Conservation (phyloP, 53 echinoderm and acorn worm genomes). For the Paracentrotus lividus region DNA sequence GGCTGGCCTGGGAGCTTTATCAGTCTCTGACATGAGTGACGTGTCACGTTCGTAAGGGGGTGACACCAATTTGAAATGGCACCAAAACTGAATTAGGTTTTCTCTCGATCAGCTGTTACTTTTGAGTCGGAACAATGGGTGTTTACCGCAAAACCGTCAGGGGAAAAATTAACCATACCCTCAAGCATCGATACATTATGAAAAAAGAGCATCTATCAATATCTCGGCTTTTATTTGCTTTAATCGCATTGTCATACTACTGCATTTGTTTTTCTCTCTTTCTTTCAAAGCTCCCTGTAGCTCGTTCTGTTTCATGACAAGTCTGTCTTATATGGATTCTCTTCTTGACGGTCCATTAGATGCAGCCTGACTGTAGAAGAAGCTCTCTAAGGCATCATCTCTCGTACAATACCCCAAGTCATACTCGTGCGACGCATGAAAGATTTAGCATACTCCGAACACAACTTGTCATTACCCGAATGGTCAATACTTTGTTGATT, state of each 20-base stretch:
- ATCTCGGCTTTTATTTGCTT: constrained; percentile 25
- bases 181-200: constrained; percentile 25
- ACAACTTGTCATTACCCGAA: too few relatives aligned
- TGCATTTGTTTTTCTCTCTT: constrained; percentile 31
- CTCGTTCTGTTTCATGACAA: constrained; percentile 10
- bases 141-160: constrained; percentile 70
- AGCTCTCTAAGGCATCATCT: neutral
- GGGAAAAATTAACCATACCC: constrained; percentile 59
- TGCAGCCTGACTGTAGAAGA: constrained; percentile 1
- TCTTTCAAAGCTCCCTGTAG: neutral
- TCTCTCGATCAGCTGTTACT: constrained; percentile 54
- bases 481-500: too few relatives aligned
- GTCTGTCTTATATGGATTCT: constrained; percentile 21
- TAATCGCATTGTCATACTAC: constrained; percentile 32
- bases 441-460: too few relatives aligned
- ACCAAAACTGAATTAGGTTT: neutral
- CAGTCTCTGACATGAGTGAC: neutral
- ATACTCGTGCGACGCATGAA: too few relatives aligned
- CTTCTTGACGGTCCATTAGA: constrained; percentile 14
- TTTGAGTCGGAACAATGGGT: constrained; percentile 56
- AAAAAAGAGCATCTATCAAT: constrained; percentile 57
- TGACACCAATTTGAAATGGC: constrained; percentile 36
- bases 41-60: constrained; percentile 58
- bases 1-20: neutral
- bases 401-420: too few relatives aligned